Evolutionary conservation across 2,797 vertebrate genomes (phyloP), one percentile per base, ranked within the genome.

Genomic region (Crossoptilon crossoptilon): DNA sequence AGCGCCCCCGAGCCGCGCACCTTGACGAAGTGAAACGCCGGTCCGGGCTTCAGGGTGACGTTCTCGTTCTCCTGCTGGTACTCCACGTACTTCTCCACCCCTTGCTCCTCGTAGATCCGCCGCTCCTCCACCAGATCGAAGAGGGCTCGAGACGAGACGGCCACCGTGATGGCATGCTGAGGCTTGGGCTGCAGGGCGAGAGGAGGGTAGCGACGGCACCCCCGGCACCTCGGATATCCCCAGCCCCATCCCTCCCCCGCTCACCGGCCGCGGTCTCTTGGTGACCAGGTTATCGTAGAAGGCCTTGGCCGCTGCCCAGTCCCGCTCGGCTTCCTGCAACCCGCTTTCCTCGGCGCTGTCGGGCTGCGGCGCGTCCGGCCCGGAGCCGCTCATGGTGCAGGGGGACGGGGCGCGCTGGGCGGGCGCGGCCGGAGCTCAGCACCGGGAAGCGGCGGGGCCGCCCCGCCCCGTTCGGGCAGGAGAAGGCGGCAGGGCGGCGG

Each of bases 11-110:
- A 56, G 17, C 14, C 21, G 16, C 23, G n/a, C 97, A 99, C 99
- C 99, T 99, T 99, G n/a, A 99, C 98, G 6, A 99, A 99, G 22
- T 98, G 98, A 91, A 99, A 99, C 0, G 99, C 98, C 0, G 98
- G 97, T 24, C 99, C 99, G 0, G 98, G 98, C 27, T 97, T 97
- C 33, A 99, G 97, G 1, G 98, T 98, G 63, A 99, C 97, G 6
- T 96, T 96, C 91, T 99, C 99, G 4, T 99, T 98, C 1, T 97
- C 93, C 95, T 98, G 88, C 86, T 99, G 99, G 87, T 98, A 93
- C 6, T 97, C 93, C 71, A 99, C 98, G 71, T 99, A 99, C 84
- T 98, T 98, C 92, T 99, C 99, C 58, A 99, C 4, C 1, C 99
- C 99, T 6, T 98, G 96, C 1, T 99, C 97, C 78, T 98, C 97